These are phyloP conservation scores for Pentamera pediparva DNA, from an alignment of 53 echinoderm and acorn worm genomes.

Conservation along the genomic window DNA sequence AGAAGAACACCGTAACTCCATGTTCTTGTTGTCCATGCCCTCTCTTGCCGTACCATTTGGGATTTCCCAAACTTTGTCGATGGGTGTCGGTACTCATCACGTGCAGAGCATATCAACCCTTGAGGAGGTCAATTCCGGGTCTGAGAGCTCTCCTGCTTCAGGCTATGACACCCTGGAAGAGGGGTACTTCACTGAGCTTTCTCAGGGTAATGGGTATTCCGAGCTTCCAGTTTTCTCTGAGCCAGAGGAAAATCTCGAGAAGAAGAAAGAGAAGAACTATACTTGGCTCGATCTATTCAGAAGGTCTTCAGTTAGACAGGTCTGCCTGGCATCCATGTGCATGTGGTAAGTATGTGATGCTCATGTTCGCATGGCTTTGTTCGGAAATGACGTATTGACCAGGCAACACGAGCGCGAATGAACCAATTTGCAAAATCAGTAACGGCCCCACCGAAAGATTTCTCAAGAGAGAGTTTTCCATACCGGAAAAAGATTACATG, in stretches of 20 bases:
- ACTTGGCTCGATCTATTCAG: slow-evolving; percentile 15
- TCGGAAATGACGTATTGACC: background rate
- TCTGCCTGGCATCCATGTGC: background rate
- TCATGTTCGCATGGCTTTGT: background rate
- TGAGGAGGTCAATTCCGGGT: slow-evolving; percentile 9
- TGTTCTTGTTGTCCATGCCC: background rate
- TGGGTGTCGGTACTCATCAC: background rate
- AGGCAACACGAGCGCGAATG: background rate
- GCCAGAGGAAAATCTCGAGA: background rate
- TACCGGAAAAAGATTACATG: too few relatives aligned
- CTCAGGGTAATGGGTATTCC: background rate
- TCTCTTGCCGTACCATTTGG: slow-evolving; percentile 9
- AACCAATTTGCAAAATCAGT: too few relatives aligned
- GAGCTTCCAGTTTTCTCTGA: background rate
- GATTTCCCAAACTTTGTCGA: slow-evolving; percentile 7
- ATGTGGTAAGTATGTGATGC: slow-evolving; percentile 10
- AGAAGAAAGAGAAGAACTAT: background rate
- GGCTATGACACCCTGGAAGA: slow-evolving; percentile 15
- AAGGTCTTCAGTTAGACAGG: slow-evolving; percentile 3
- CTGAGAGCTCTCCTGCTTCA: background rate
- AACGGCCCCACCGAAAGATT: too few relatives aligned
- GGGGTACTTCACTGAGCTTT: background rate
- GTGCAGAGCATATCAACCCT: background rate
- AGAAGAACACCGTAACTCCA: background rate
- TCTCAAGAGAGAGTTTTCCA: too few relatives aligned